Evolutionary conservation across 2,113 vertebrate species (phyloP), one percentile per base, ranked within the genome.

Genomic region (Spea bombifrons): DNA sequence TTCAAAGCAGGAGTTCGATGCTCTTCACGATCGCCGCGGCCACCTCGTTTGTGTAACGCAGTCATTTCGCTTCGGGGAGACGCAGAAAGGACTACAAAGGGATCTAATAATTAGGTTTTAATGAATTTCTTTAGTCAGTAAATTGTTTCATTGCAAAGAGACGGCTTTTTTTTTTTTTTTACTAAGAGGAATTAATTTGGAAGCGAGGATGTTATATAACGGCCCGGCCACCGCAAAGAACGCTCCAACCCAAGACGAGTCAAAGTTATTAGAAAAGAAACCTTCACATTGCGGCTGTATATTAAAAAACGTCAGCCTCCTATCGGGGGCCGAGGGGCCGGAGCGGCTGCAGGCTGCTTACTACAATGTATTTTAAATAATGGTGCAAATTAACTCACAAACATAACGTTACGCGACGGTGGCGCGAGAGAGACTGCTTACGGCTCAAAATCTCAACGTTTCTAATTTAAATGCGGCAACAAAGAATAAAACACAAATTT

Each of bases 111-210:
- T 71, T 71, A 65, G 2, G 5, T 63, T 71, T 78, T 78, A 78
- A 78, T 78, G 68, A 78, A 71, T 78, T 78, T 71, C 76, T 77
- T 71, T 71, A 8, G 47, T 65, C 59, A 45, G 66, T 65, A 59
- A 16, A 71, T 64, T 61, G 67, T 59, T 71, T 57, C 8, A n/a
- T 69, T 47, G 75, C 66, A 48, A 8, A 59, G 53, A 15, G 55
- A 63, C 57, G 13, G 13, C 67, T 2, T 7, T 8, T 8, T 47
- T 47, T 70, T 47, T 52, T 78, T 71, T 68, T 70, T 68, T 46
- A 53, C 44, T 44, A 64, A 53, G 59, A 71, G 46, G 59, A 78
- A 71, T 71, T 78, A 71, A 78, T 71, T 78, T 78, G 3, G 16
- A 49, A 52, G 76, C 44, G 59, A 71, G 53, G 52, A 53, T 64